phyloP scores from a whole-genome alignment of 2,797 vertebrate genomes.

The Danionella dracula region DNA sequence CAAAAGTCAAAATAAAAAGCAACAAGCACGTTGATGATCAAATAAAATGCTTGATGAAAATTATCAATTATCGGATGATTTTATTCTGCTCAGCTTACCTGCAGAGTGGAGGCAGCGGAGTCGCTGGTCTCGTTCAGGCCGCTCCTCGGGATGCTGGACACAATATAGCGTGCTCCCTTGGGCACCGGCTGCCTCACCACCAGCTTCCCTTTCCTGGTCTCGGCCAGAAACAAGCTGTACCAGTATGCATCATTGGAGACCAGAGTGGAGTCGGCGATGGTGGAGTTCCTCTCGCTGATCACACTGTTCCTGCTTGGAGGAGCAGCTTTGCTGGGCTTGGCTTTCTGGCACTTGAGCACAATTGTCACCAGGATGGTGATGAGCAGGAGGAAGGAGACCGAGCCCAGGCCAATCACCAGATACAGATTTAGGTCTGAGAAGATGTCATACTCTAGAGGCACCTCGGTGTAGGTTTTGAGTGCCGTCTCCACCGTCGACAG shows the following conservation, averaged over 20 bases:
- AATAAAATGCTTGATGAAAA: no score
- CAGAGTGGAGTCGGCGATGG: slow-evolving; percentile 47
- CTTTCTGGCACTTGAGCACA: slow-evolving; percentile 50
- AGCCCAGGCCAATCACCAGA: slow-evolving; percentile 48
- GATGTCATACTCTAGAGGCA: slow-evolving; percentile 44
- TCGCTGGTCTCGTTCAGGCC: slow-evolving; percentile 59
- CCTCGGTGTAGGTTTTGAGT: slow-evolving; percentile 36
- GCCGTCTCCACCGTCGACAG: slow-evolving; percentile 46
- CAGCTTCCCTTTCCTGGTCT: slow-evolving; percentile 52
- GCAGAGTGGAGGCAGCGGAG: slow-evolving; percentile 60
- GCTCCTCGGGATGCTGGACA: slow-evolving; percentile 60
- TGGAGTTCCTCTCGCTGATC: slow-evolving; percentile 47
- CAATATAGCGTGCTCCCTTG: slow-evolving; percentile 59
- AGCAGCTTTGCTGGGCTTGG: slow-evolving; percentile 40
- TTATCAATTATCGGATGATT: no score
- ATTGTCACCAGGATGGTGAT: slow-evolving; percentile 52
- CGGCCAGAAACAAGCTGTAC: slow-evolving; percentile 53
- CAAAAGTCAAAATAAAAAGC: no score
- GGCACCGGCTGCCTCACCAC: slow-evolving; percentile 52
- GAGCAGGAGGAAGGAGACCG: slow-evolving; percentile 49
- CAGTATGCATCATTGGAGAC: slow-evolving; percentile 54
- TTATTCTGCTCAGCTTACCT: slow-evolving; percentile 47
- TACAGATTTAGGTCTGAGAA: slow-evolving; percentile 50
- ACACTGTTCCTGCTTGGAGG: slow-evolving; percentile 50
- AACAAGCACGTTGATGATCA: no score